Evolutionary conservation across 2,113 vertebrate genomes (phyloP).

Genomic region (Apteryx mantelli): DNA sequence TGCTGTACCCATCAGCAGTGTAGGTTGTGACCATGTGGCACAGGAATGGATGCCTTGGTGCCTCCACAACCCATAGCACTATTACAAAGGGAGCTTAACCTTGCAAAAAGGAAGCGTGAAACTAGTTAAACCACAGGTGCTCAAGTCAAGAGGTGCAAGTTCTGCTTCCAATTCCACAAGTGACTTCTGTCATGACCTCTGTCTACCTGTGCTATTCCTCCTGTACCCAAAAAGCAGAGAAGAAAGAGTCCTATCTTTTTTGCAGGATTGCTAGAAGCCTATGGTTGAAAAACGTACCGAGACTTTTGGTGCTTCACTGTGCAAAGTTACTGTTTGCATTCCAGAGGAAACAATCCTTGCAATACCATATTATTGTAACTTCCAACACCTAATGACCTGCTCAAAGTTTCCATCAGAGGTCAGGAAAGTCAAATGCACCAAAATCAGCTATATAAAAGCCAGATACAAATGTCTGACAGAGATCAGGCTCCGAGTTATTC

Average conservation of each 20-base stretch:
- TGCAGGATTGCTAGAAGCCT: background rate
- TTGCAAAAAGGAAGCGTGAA: background rate
- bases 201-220: background rate
- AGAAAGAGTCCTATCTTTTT: background rate
- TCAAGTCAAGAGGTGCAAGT: background rate
- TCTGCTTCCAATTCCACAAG: background rate
- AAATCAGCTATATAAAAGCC: background rate
- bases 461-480: background rate
- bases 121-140: background rate
- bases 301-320: background rate
- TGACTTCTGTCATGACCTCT: background rate
- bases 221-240: background rate
- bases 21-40: background rate
- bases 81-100: background rate
- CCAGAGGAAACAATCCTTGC: background rate
- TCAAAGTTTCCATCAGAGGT: background rate
- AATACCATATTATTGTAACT: background rate
- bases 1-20: background rate
- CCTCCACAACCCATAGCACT: background rate
- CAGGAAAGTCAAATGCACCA: background rate
- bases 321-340: background rate
- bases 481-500: background rate
- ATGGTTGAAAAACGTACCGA: background rate
- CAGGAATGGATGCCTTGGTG: background rate
- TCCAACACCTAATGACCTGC: background rate